Evolutionary conservation across 2,797 vertebrate genomes (phyloP).

Genomic region (Gephyroberyx darwinii): DNA sequence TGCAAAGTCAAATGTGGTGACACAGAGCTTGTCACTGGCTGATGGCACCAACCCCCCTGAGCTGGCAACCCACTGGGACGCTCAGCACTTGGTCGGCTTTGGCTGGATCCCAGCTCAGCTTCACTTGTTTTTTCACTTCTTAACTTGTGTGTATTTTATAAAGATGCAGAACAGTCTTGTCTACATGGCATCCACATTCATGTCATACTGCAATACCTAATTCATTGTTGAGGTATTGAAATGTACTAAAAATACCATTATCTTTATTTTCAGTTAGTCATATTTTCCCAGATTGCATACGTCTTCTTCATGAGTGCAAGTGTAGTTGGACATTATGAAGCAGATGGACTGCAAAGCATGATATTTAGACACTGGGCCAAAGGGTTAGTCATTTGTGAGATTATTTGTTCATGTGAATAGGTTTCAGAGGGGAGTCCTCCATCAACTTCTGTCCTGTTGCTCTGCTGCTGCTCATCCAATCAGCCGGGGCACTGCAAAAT

Average conservation of each 20-base stretch:
- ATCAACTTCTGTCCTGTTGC: background rate
- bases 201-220: no score
- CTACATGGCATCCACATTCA: no score
- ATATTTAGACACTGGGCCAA: background rate
- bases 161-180: background rate
- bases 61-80: constrained; percentile 31
- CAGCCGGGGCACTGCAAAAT: no score
- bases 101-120: constrained; percentile 10
- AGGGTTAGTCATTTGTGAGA: background rate
- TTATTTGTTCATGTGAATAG: background rate
- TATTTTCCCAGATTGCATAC: background rate
- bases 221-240: no score
- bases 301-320: background rate
- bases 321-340: background rate
- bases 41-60: constrained; percentile 59
- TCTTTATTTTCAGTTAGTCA: background rate
- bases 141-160: background rate
- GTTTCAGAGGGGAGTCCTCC: background rate
- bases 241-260: background rate
- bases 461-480: no score
- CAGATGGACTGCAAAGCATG: background rate
- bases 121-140: constrained; percentile 33
- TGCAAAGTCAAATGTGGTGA: constrained; percentile 52
- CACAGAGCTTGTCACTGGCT: constrained; percentile 71
- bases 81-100: constrained; percentile 48